These are phyloP conservation scores for Tyto alba DNA, from an alignment of 2,113 vertebrate species.

Conservation along the genomic window DNA sequence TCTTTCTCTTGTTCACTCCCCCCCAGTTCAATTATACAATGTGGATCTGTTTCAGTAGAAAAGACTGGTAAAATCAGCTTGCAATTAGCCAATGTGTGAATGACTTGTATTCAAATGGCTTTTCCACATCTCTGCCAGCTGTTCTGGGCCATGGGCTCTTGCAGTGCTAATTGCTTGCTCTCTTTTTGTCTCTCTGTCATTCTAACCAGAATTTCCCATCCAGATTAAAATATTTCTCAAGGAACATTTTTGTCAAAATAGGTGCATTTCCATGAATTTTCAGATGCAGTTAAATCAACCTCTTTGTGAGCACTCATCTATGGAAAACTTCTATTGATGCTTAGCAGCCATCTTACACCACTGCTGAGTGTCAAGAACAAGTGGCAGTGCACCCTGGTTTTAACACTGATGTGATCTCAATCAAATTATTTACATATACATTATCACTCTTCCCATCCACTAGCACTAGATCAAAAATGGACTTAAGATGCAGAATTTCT, in stretches of 20 bases:
- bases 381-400: not conserved
- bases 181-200: not conserved
- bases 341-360: not conserved
- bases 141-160: not conserved
- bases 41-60: not conserved
- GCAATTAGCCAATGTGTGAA: not conserved
- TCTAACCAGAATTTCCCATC: not conserved
- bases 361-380: not conserved
- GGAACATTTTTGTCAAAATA: not conserved
- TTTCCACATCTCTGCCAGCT: not conserved
- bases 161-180: not conserved
- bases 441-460: not conserved
- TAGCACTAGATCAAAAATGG: not conserved
- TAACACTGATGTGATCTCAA: not conserved
- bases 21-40: not conserved
- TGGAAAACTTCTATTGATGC: not conserved
- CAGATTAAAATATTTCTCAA: not conserved
- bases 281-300: not conserved
- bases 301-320: not conserved
- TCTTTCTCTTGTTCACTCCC: not conserved
- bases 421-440: not conserved
- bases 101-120: not conserved
- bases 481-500: not conserved
- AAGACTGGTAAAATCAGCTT: not conserved
- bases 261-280: not conserved